A percentile compares a stretch with the other conserved stretches of the same genome.
These are phyloP conservation scores for Notamacropus eugenii DNA, from an alignment of 2,797 vertebrate genomes.

Conservation along the genomic window DNA sequence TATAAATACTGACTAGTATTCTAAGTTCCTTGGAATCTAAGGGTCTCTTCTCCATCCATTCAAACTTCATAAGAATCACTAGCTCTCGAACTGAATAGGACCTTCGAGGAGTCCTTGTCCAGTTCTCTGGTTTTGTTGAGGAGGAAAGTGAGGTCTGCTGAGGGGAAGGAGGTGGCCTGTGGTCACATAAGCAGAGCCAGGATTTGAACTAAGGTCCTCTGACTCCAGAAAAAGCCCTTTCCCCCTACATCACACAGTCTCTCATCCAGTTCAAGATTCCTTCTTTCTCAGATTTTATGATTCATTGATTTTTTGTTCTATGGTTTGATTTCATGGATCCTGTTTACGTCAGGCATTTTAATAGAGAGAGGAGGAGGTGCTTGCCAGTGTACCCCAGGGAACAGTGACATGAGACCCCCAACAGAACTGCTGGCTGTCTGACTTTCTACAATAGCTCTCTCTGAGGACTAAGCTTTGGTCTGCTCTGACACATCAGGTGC, in stretches of 20 bases:
- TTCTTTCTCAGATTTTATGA: background rate
- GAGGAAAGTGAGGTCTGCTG: background rate
- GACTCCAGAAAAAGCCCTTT: background rate
- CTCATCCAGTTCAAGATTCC: background rate
- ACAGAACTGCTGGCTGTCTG: background rate
- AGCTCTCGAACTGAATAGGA: background rate
- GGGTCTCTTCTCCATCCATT: background rate
- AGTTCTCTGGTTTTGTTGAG: background rate
- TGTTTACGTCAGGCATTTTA: background rate
- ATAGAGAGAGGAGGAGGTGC: background rate
- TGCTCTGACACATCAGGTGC: background rate
- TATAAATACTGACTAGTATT: background rate
- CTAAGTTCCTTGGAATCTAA: background rate
- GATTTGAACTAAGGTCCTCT: background rate
- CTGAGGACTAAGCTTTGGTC: background rate
- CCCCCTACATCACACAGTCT: background rate
- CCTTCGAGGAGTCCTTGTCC: background rate
- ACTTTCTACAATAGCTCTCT: background rate
- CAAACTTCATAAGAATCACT: background rate
- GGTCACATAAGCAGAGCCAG: background rate
- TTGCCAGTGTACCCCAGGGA: background rate
- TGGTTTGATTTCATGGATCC: background rate
- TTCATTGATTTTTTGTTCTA: background rate
- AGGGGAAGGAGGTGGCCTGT: background rate
- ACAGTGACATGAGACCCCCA: background rate